phyloP scores from a whole-genome alignment of 2,797 vertebrate genomes.

The Peromyscus attwateri region DNA sequence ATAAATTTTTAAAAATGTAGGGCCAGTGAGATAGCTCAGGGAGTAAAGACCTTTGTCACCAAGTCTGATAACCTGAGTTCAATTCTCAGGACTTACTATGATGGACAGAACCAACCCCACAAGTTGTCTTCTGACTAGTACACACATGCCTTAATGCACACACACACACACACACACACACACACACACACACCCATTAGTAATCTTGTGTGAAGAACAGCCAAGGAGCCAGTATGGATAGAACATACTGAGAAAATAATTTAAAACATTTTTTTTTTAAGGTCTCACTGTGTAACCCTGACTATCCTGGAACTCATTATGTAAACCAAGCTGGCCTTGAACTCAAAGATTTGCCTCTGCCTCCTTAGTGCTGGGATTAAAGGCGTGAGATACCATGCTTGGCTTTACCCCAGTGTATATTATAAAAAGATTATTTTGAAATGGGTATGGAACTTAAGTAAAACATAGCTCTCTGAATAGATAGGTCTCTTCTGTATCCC shows the following conservation, averaged over 20 bases:
- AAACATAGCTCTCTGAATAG: no score
- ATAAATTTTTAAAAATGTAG: background rate
- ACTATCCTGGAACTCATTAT: background rate
- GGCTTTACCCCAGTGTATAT: background rate
- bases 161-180: no score
- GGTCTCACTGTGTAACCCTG: background rate
- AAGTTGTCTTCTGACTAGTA: background rate
- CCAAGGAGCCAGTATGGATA: background rate
- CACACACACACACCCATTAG: background rate
- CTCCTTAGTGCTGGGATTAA: background rate
- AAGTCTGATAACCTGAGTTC: background rate
- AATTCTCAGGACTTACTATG: background rate
- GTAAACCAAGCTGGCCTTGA: background rate
- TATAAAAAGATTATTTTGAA: background rate
- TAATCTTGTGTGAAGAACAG: background rate
- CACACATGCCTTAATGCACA: background rate
- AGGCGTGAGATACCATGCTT: no score
- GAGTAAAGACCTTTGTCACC: background rate
- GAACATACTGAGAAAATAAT: background rate
- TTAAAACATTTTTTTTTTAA: background rate
- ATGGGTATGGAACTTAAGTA: background rate
- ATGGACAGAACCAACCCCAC: background rate
- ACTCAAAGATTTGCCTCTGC: no score
- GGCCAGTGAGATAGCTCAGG: background rate
- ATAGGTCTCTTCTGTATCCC: no score